Evolutionary conservation across 2,888 invertebrate genomes (phyloP).

Genomic region (Rotaria macrura): DNA sequence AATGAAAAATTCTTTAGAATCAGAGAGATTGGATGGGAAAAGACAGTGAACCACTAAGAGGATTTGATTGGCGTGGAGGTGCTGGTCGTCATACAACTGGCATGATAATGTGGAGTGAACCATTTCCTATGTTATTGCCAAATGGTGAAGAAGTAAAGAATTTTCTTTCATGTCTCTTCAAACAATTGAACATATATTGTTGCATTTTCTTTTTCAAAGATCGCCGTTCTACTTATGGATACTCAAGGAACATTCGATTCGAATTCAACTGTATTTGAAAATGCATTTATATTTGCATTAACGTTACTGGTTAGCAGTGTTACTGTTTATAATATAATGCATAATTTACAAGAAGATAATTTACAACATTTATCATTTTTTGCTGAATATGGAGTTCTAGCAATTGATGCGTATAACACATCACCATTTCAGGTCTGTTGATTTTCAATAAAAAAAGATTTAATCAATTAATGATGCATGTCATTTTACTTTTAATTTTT

Average conservation of each 20-base stretch:
- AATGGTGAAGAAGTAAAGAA: conserved; percentile 44
- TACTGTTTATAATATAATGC: conserved; percentile 77
- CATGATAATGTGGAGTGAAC: conserved; percentile 87
- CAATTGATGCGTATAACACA: conserved; percentile 75
- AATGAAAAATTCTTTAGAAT: conserved; percentile 26
- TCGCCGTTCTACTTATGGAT: conserved; percentile 79
- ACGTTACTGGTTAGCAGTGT: conserved; percentile 95
- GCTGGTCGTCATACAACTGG: conserved; percentile 89
- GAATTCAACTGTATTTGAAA: conserved; percentile 88
- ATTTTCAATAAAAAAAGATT: background rate
- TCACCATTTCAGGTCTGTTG: conserved; percentile 55
- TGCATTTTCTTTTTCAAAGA: conserved; percentile 40
- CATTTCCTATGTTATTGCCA: conserved; percentile 59
- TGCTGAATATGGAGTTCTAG: conserved; percentile 92
- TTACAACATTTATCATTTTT: conserved; percentile 63
- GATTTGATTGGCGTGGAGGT: conserved; percentile 88
- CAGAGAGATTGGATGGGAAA: conserved; percentile 68
- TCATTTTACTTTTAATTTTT: no score
- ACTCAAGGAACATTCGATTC: conserved; percentile 94
- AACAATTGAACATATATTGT: background rate
- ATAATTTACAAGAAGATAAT: conserved; percentile 88
- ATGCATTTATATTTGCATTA: conserved; percentile 92
- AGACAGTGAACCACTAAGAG: conserved; percentile 69
- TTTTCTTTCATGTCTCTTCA: background rate
- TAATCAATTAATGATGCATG: background rate